Evolutionary conservation across 2,888 invertebrate species (phyloP), one percentile per base, ranked within the genome.

Genomic region (Amphimallon solstitiale): DNA sequence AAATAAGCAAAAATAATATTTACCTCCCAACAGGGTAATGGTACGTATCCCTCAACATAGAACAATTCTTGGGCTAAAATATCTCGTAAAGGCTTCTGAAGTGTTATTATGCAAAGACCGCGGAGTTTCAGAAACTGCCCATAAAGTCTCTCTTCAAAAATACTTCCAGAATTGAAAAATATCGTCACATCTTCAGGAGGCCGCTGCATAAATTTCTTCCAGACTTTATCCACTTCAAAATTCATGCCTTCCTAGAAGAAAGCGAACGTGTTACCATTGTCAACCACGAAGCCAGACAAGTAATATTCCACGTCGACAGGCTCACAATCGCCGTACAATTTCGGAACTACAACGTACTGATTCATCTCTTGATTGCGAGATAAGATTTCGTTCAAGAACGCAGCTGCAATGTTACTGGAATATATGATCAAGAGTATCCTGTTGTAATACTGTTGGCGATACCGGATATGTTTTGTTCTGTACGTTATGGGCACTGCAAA

Each of bases 111-210:
- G 43, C 72, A 76, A 37, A 79, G 15, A 4, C 80, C 79, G 1
- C 73, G 72, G 45, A 68, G 63, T 9, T 68, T 54, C 6, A 69
- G 40, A 61, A 79, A 79, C 15, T 74, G 63, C 1, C 51, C 15
- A 66, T 80, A 81, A 0, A 80, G 52, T 65, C 80, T 68, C 7
- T 75, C 70, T 54, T 78, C 78, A 67, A 76, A 81, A 23, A 75
- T 71, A 52, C 69, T 72, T 52, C 79, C 77, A 2, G 76, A 78
- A 63, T 80, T 79, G 49, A 76, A 79, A 62, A 76, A 79, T 7
- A 77, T 65, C 66, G 74, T 77, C 2, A 73, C 73, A 3, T 68
- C 62, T 10, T 71, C 37, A 5, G 48, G 51, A 14, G 54, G n/a
- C 7, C 9, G 45, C 9, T 54, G 15, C 40, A 45, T 64, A 46